Evolutionary conservation across 2,888 invertebrate genomes (phyloP), one percentile per base, ranked within the genome.

Genomic region (Synergus umbraculus): DNA sequence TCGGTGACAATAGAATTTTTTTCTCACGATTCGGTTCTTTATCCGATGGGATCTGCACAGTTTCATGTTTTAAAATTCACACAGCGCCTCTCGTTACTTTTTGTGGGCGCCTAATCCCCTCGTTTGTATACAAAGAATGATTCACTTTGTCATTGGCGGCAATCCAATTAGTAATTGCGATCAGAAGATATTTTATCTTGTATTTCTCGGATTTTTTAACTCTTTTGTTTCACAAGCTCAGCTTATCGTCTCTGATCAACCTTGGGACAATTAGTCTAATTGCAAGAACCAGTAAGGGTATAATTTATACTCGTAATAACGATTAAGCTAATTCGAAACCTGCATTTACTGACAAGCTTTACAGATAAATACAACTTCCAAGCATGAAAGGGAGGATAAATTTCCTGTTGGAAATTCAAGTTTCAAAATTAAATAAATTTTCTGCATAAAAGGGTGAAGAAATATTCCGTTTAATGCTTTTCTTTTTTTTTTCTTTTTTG

Each of bases 121-220:
- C 73, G 73, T 73, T 73, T 73, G 73, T 54, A 73, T 73, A 73
- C 73, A 41, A 73, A 54, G 73, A 73, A 73, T 73, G 54, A 73
- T 73, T 73, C 73, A 73, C 54, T 73, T 73, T 73, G 54, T 73
- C 73, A 73, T 73, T 73, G 73, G 73, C 73, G 73, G 73, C 73
- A 73, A 49, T 54, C 73, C 54, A 73, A 73, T 73, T 73, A 73
- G 73, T 73, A 73, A 73, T 73, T 73, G 49, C 54, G 73, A 73
- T 73, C 73, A 73, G 54, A 73, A n/a, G 49, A 41, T 73, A 54
- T 73, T 54, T 54, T 69, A 49, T 29, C 69, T 44, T 44, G 46
- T 67, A 5, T 18, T 49, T 46, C 54, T 73, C n/a, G 73, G n/a
- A 54, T 58, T 73, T 73, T 73, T 73, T 49, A 54, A 0, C 15